Evolutionary conservation across 1,140 invertebrate species (phyloP).

Genomic region (Oreohelix idahoensis): DNA sequence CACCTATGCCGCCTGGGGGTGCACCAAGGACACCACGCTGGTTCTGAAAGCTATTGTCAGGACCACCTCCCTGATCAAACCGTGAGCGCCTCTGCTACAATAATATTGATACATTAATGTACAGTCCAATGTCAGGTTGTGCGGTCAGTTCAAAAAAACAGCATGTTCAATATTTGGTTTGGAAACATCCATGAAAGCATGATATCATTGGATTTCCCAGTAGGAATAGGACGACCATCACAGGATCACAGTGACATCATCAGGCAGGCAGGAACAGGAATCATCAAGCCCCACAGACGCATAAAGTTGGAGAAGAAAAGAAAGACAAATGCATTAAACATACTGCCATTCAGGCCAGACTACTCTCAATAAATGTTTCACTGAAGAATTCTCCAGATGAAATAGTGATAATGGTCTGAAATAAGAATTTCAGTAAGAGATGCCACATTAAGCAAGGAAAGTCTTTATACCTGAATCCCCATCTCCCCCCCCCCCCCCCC

Average conservation of each 20-base stretch:
- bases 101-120: not conserved
- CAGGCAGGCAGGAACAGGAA: conserved; percentile 8
- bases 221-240: not conserved
- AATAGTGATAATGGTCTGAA: not conserved
- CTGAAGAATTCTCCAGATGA: not conserved
- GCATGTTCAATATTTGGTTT: not conserved
- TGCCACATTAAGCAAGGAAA: not conserved
- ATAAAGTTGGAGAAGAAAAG: conserved; percentile 26
- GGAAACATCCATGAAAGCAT: not conserved
- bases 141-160: not conserved
- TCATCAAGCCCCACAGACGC: conserved; percentile 8
- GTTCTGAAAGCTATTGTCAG: conserved; percentile 39
- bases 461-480: too few species aligned
- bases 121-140: conserved; percentile 1
- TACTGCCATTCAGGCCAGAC: not conserved
- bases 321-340: conserved; percentile 24
- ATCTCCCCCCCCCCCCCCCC: too few species aligned
- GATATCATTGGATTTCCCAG: not conserved
- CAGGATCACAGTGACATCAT: not conserved
- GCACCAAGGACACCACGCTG: conserved; percentile 44
- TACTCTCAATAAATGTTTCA: not conserved
- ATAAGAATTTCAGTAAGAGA: not conserved
- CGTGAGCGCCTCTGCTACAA: conserved; percentile 32
- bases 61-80: conserved; percentile 42
- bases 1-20: conserved; percentile 35